Conservation (phyloP, 2,113 vertebrate genomes). For the Pitta sordida region DNA sequence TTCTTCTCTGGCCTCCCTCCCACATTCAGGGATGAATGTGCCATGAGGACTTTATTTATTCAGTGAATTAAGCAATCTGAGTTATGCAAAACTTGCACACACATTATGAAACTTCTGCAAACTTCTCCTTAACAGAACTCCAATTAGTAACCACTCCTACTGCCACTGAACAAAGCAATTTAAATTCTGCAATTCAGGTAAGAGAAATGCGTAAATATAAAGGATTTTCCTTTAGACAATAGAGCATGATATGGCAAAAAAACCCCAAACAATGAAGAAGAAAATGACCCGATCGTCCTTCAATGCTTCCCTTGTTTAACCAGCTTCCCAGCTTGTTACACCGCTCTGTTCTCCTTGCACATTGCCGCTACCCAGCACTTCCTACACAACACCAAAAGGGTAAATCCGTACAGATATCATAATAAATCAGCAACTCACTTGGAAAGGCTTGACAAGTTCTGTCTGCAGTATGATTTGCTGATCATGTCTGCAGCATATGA, state of each 20-base stretch:
- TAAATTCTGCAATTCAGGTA: neutral
- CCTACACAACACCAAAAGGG: neutral
- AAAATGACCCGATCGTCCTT: neutral
- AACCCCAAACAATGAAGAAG: neutral
- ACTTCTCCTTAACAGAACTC: neutral
- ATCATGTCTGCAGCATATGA: slow-evolving; percentile 73
- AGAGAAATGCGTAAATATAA: neutral
- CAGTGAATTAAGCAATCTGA: slow-evolving; percentile 48
- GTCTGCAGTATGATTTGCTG: slow-evolving; percentile 71
- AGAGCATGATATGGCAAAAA: neutral
- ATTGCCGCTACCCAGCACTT: neutral
- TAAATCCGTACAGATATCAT: neutral
- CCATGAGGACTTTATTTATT: slow-evolving; percentile 43
- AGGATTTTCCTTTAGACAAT: neutral
- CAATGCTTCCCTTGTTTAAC: neutral
- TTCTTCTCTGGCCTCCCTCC: neutral
- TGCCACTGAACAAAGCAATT: neutral
- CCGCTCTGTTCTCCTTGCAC: neutral
- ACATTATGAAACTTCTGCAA: slow-evolving; percentile 10
- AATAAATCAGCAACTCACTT: slow-evolving; percentile 73
- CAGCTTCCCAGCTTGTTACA: neutral
- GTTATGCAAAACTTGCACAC: neutral
- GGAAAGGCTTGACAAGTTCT: slow-evolving; percentile 74
- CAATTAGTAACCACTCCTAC: neutral
- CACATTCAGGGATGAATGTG: neutral